Evolutionary conservation across 2,113 vertebrate species (phyloP), one percentile per base, ranked within the genome.

Genomic region (Tonatia bakeri): DNA sequence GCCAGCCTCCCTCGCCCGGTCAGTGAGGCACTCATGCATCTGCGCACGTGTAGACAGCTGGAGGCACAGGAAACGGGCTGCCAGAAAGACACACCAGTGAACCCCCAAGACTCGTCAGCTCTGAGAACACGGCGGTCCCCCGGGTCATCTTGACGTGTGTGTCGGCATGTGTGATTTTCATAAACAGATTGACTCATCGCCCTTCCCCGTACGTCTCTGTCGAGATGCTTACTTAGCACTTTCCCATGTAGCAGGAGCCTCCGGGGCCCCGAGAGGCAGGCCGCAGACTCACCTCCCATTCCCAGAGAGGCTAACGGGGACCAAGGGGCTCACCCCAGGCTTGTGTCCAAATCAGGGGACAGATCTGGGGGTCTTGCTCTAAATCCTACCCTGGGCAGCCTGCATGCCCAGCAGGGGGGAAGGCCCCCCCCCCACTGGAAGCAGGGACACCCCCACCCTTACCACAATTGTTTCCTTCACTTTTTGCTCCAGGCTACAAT

Each of bases 121-220:
- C 82, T 85, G 40, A 77, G 88, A 77, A 69, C 5, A 2, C 5
- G 9, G 92, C 87, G 24, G 75, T 93, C 87, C 80, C 86, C 67
- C 0, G 4, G 87, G 87, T 69, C 90, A 64, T 86, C 76, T 15
- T 82, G 95, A 95, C 31, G 28, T 92, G n/a, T 19, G 40, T 86
- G 65, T 54, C 50, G 3, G 59, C 20, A 72, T 14, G 45, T 77
- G 87, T 94, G 92, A 96, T 80, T 97, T 94, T 94, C 96, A 95
- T 91, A 91, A 96, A 96, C 89, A 93, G 59, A 67, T 11, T 65
- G 94, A 96, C 89, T 96, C 94, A 95, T 86, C 50, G 11, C 59
- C 28, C 36, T 83, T 56, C 87, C 67, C 69, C 6, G 0, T 16
- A 52, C 12, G 26, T 65, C 64, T 45, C 70, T 50, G 54, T 89